Conservation (phyloP, 2,888 invertebrate species). For the Doris montereyensis region DNA sequence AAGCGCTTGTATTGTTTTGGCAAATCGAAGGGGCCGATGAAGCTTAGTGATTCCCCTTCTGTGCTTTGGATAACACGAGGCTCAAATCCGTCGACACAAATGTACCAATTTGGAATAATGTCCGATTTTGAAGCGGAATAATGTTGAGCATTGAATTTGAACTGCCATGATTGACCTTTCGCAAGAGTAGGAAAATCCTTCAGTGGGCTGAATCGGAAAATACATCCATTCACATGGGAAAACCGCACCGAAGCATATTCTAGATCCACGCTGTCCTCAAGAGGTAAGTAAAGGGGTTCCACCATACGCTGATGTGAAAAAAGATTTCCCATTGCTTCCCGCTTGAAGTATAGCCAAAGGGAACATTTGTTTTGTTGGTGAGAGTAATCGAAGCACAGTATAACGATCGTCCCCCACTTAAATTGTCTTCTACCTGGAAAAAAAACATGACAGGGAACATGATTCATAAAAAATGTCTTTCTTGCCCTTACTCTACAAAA, state of each 20-base stretch:
- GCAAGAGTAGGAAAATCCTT: slow-evolving; percentile 54
- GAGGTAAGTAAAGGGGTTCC: slow-evolving; percentile 56
- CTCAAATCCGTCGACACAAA: slow-evolving; percentile 50
- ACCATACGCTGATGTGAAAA: slow-evolving; percentile 66
- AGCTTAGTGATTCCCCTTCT: slow-evolving; percentile 56
- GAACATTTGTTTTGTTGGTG: slow-evolving; percentile 51
- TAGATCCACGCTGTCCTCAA: slow-evolving; percentile 48
- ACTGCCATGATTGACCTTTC: slow-evolving; percentile 51
- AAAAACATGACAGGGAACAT: no score
- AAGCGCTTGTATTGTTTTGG: slow-evolving; percentile 63
- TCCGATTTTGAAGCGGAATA: slow-evolving; percentile 63
- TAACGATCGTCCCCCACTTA: slow-evolving; percentile 56
- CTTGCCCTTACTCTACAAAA: no score
- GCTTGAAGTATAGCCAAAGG: slow-evolving; percentile 30
- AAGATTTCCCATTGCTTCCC: slow-evolving; percentile 58
- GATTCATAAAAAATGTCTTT: no score
- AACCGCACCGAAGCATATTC: slow-evolving; percentile 53
- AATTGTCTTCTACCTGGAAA: slow-evolving; percentile 51
- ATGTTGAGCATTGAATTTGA: slow-evolving; percentile 58
- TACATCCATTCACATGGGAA: slow-evolving; percentile 60
- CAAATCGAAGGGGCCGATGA: slow-evolving; percentile 60
- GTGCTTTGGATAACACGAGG: slow-evolving; percentile 59
- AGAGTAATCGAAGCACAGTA: slow-evolving; percentile 55
- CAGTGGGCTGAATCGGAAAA: slow-evolving; percentile 59
- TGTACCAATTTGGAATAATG: slow-evolving; percentile 65